Base-by-base conservation (phyloP, 2,113 vertebrate genomes). In the Calonectris borealis region DNA sequence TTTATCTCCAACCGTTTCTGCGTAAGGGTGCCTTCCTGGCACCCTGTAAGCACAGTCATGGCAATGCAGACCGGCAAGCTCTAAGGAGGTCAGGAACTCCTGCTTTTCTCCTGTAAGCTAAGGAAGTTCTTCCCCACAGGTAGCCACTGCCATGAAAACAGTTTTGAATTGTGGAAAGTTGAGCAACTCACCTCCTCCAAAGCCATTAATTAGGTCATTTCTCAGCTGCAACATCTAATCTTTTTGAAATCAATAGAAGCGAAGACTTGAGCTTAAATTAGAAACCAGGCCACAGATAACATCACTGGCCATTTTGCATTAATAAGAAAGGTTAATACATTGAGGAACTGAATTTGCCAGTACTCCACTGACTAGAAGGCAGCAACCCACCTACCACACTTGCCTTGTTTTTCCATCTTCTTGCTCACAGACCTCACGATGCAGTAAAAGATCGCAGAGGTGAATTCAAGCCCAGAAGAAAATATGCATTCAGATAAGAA, bases 181-280 rank as follows among this genome's bases (percentile, higher is more conserved):
- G 71, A 93, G 66, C 61, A 96, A 84, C 61, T 87, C 55, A 0
- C 65, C 70, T 96, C 76, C 80, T 94, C 46, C 61, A 93, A 68
- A 89, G 64, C 40, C 84, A 83, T 71, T 93, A 86, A 91, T 75
- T 75, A 40, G 57, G 84, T 84, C 15, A 91, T 84, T 96, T 93
- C 84, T 91, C 66, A 90, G 78, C 73, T 79, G 73, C 54, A 93
- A 51, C 29, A 79, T 61, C 84, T 94, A 91, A 93, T 94, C 85
- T 91, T 93, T 46, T 83, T 66, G 54, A 90, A 93, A 90, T 87
- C 75, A 77, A 25, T 44, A 16, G 64, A 69, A 89, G 62, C 19
- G 25, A 96, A 85, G 68, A 65, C 68, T 91, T 44, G 38, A 85
- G 71, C 73, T 79, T 79, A 83, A 93, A 85, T 90, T 94, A 91